These are phyloP conservation scores for Leucopsar rothschildi DNA, from an alignment of 2,113 vertebrate species.

Conservation along the genomic window DNA sequence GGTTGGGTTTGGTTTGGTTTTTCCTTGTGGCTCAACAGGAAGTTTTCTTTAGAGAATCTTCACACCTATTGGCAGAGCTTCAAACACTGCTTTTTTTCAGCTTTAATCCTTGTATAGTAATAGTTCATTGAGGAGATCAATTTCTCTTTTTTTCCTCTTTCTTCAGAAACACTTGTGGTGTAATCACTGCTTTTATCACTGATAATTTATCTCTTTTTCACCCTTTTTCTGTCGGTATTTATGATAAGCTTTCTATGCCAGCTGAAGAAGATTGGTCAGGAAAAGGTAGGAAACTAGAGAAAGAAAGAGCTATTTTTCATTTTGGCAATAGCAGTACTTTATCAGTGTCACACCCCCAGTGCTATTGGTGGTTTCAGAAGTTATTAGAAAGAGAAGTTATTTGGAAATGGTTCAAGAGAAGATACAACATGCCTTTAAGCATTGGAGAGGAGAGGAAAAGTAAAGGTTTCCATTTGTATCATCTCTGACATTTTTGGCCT, in stretches of 20 bases:
- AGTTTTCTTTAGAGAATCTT: background rate
- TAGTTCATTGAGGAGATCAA: background rate
- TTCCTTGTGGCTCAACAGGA: background rate
- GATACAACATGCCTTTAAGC: background rate
- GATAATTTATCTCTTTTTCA: background rate
- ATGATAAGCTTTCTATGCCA: background rate
- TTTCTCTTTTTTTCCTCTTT: background rate
- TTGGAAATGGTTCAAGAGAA: constrained; percentile 9
- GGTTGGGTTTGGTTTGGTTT: background rate
- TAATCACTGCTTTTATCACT: background rate
- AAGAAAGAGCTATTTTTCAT: background rate
- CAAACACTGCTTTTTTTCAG: background rate
- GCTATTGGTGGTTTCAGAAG: background rate
- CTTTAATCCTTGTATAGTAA: background rate
- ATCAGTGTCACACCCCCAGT: background rate
- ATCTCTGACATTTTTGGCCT: background rate
- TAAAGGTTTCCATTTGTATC: background rate
- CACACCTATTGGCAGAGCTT: background rate
- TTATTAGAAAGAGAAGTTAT: constrained; percentile 16
- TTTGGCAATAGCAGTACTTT: background rate
- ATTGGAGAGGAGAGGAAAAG: background rate
- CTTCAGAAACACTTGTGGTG: background rate
- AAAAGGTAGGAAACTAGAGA: background rate
- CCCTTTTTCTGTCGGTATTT: background rate
- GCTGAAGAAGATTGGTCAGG: background rate